phyloP scores from a whole-genome alignment of 2,888 invertebrate genomes.

The Nudaria mundana region DNA sequence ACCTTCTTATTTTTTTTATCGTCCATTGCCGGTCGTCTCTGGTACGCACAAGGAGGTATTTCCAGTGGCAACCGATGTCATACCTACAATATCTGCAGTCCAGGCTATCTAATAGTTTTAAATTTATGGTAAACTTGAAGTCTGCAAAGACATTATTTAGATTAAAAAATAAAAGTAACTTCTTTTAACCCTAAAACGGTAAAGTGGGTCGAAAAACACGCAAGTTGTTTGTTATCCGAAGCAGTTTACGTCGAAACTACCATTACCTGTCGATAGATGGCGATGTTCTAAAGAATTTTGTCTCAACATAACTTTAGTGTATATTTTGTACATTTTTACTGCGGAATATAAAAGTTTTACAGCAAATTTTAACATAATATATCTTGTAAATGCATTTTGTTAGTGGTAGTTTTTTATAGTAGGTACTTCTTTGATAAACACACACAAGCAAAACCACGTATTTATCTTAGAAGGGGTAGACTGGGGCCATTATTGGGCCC shows the following conservation, averaged over 20 bases:
- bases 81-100: no score
- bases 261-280: conserved; percentile 71
- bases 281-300: conserved; percentile 55
- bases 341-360: conserved; percentile 48
- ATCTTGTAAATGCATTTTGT: conserved; percentile 34
- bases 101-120: no score
- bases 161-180: conserved; percentile 16
- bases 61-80: no score
- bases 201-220: conserved; percentile 66
- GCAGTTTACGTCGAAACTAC: conserved; percentile 65
- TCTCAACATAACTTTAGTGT: conserved; percentile 30
- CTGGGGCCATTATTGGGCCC: no score
- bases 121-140: no score
- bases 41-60: no score
- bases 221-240: conserved; percentile 42
- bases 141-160: conserved; percentile 2
- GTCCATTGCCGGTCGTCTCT: no score
- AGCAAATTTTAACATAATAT: conserved; percentile 51
- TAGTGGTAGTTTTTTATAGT: no score
- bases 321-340: conserved; percentile 44
- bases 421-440: no score
- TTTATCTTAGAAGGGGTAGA: no score
- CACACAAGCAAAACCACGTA: no score
- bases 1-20: no score
- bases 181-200: conserved; percentile 48